Percentiles rank a stretch among this genome's conserved stretches.
phyloP scores from a whole-genome alignment of 2,113 vertebrate genomes.

The Echinops telfairi region DNA sequence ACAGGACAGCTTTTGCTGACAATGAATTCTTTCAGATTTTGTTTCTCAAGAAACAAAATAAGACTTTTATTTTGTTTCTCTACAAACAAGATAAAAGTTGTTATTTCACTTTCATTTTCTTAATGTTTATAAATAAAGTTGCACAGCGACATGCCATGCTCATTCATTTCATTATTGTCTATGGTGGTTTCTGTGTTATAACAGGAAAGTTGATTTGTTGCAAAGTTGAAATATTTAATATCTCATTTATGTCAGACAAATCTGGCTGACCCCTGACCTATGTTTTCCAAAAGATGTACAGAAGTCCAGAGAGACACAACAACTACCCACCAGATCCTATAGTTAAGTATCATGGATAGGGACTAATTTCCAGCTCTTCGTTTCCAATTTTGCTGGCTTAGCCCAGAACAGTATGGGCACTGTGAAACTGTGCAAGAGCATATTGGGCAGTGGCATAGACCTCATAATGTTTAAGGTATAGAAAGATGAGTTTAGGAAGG shows the following conservation, averaged over 20 bases:
- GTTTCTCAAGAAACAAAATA: background rate
- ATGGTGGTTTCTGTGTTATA: background rate
- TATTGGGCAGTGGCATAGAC: too few relatives aligned
- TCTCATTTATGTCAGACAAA: background rate
- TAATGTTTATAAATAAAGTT: background rate
- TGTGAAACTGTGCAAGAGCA: too few relatives aligned
- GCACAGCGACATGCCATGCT: background rate
- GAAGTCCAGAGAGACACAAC: background rate
- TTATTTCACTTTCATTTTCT: background rate
- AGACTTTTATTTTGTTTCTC: too few relatives aligned
- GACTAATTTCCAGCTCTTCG: too few relatives aligned
- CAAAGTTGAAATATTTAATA: background rate
- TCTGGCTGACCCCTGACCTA: background rate
- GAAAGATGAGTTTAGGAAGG: too few relatives aligned
- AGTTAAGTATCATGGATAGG: background rate
- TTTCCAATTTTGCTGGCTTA: too few relatives aligned
- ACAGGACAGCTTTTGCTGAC: background rate
- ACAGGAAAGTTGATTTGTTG: background rate
- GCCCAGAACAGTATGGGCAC: too few relatives aligned
- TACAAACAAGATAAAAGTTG: too few relatives aligned
- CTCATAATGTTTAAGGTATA: too few relatives aligned
- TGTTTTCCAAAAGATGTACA: background rate
- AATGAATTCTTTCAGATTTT: background rate
- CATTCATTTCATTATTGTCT: background rate
- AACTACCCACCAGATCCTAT: background rate